Evolutionary conservation across 1,140 invertebrate genomes (phyloP).

Genomic region (Eciton burchellii): DNA sequence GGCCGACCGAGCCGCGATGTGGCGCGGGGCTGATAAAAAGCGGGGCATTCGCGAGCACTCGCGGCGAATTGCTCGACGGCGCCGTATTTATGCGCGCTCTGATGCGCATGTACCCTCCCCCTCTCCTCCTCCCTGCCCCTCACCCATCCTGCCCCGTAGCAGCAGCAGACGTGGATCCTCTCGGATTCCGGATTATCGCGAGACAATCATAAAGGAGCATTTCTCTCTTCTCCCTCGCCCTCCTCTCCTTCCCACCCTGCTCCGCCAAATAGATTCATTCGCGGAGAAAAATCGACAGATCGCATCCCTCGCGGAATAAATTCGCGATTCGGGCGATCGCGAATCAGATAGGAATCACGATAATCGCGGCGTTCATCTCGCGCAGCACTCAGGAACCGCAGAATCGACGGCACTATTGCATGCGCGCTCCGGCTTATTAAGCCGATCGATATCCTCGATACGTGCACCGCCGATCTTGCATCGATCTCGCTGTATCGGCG

Average conservation of each 20-base stretch:
- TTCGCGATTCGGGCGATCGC: not conserved
- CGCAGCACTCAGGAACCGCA: not conserved
- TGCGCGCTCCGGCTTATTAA: not conserved
- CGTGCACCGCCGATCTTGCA: not conserved
- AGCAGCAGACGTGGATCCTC: not conserved
- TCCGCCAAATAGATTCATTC: not conserved
- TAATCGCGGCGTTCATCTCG: not conserved
- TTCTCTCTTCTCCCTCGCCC: no score
- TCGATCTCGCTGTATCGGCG: not conserved
- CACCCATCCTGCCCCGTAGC: no score
- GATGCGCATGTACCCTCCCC: not conserved
- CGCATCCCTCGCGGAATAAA: conserved; percentile 1
- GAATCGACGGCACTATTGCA: not conserved
- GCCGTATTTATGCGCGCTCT: conserved; percentile 62
- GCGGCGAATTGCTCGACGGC: conserved; percentile 56
- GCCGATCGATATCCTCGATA: not conserved
- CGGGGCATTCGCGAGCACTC: conserved; percentile 57
- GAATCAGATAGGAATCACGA: not conserved
- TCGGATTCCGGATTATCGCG: not conserved
- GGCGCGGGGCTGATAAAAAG: conserved; percentile 63
- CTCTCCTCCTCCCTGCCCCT: no score
- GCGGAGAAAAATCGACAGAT: not conserved
- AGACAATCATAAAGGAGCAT: not conserved
- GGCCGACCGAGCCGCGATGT: conserved; percentile 6
- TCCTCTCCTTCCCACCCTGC: no score